Conservation (phyloP, 2,888 invertebrate species). For the Eilema griseolum region DNA sequence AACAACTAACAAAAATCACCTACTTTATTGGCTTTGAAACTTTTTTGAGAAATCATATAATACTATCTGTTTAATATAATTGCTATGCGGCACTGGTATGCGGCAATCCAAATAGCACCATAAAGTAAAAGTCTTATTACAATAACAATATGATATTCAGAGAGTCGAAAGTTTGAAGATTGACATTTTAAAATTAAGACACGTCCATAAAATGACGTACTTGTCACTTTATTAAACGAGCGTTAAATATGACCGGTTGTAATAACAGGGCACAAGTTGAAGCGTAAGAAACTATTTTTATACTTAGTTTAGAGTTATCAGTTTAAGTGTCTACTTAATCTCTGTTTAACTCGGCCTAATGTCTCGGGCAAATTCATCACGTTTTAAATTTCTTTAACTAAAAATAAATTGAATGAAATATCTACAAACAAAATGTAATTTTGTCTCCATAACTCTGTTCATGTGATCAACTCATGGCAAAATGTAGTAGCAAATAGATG, state of each 20-base stretch:
- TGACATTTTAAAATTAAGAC: neutral
- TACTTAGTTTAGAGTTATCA: neutral
- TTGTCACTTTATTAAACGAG: constrained; percentile 34
- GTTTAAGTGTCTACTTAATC: neutral
- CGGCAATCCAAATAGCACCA: constrained; percentile 7
- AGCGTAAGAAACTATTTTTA: neutral
- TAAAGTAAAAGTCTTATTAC: constrained; percentile 24
- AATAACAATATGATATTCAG: constrained; percentile 10
- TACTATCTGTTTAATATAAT: too few species aligned
- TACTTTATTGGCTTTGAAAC: neutral
- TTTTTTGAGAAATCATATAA: neutral
- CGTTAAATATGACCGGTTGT: constrained; percentile 44
- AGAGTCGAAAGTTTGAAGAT: constrained; percentile 7
- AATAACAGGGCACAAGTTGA: neutral
- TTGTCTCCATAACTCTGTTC: neutral
- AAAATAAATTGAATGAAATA: neutral
- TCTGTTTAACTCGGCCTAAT: neutral
- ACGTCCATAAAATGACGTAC: constrained; percentile 6
- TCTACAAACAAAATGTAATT: neutral
- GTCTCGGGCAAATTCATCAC: too few species aligned
- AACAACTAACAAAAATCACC: neutral
- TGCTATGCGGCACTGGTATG: neutral
- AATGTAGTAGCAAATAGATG: constrained; percentile 19
- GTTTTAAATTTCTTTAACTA: neutral
- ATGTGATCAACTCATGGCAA: neutral